Evolutionary conservation across 2,113 vertebrate genomes (phyloP).

Genomic region (Nothoprocta perdicaria): DNA sequence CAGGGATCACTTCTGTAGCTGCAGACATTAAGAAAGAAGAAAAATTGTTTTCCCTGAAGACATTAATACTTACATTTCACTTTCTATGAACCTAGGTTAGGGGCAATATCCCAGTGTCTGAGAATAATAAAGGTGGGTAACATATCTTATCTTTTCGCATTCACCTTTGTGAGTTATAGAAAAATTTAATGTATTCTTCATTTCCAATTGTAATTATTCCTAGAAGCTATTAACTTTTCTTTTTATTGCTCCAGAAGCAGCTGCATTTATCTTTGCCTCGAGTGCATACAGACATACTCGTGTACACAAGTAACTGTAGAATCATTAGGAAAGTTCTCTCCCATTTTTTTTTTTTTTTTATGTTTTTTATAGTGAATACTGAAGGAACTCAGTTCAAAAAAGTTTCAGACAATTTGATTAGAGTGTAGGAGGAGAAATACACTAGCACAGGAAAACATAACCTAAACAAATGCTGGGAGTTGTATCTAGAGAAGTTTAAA

Average conservation of each 20-base stretch:
- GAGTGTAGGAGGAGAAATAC: accelerated
- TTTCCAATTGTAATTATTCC: not conserved
- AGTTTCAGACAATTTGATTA: not conserved
- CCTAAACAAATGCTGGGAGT: not conserved
- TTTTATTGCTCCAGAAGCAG: not conserved
- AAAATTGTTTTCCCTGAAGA: not conserved
- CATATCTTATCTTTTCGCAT: not conserved
- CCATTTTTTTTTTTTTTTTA: not conserved
- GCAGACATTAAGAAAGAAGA: not conserved
- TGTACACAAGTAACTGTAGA: not conserved
- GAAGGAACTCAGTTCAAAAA: not conserved
- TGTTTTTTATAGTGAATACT: not conserved
- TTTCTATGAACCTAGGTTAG: not conserved
- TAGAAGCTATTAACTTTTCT: not conserved
- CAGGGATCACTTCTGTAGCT: not conserved
- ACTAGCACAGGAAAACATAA: not conserved
- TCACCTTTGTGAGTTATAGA: not conserved
- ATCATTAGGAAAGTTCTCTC: not conserved
- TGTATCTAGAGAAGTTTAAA: not conserved
- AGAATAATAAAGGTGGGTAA: not conserved
- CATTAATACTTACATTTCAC: not conserved
- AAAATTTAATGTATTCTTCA: not conserved
- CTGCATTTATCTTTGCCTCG: not conserved
- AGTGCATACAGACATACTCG: accelerated
- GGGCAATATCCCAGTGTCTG: not conserved